Evolutionary conservation across 2,797 vertebrate genomes (phyloP).

Genomic region (Danio tinwini): DNA sequence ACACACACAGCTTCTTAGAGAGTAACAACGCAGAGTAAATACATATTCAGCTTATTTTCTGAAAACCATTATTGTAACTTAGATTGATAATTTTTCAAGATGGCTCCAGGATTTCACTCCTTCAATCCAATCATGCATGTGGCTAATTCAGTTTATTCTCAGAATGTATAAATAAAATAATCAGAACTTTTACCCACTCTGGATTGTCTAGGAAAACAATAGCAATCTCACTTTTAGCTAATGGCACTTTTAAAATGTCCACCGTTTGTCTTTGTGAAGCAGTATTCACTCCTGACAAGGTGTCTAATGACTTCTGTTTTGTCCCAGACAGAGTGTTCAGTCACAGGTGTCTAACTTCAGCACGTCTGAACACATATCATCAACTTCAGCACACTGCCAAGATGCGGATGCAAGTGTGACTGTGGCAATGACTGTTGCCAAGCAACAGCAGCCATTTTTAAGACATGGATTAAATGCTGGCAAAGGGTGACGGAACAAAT

Average conservation of each 20-base stretch:
- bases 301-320: constrained; percentile 20
- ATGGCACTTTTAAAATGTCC: not conserved
- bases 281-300: constrained; percentile 1
- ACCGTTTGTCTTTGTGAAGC: not conserved
- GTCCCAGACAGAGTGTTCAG: constrained; percentile 16
- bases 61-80: too few species aligned
- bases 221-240: not conserved
- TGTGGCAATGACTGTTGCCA: constrained; percentile 62
- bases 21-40: too few species aligned
- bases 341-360: constrained; percentile 63
- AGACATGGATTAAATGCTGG: constrained; percentile 51
- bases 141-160: not conserved
- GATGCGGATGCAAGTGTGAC: constrained; percentile 44
- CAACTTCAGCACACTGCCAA: constrained; percentile 52
- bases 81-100: too few species aligned
- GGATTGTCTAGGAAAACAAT: not conserved
- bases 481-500: constrained; percentile 55
- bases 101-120: not conserved
- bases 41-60: too few species aligned
- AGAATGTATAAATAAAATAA: not conserved
- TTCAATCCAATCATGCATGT: not conserved
- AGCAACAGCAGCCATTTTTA: constrained; percentile 60
- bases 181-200: not conserved
- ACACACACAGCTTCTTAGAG: too few species aligned
- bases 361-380: constrained; percentile 66